These are phyloP conservation scores for Manis javanica DNA, from an alignment of 2,797 vertebrate species.

Conservation along the genomic window DNA sequence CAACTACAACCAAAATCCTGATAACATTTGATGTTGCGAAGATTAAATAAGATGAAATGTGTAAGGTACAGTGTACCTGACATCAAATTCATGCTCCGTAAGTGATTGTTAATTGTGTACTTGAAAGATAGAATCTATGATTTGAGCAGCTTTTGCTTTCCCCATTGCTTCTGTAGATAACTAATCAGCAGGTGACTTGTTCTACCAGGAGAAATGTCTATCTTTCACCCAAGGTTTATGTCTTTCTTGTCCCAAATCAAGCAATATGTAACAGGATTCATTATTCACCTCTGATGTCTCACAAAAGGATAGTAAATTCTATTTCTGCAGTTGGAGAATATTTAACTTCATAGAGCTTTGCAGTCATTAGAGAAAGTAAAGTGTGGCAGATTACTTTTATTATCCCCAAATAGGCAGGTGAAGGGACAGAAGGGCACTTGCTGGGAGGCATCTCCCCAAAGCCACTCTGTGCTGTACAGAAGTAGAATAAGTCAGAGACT, in stretches of 20 bases:
- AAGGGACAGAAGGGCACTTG: not conserved
- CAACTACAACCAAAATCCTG: not conserved
- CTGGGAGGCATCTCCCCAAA: not conserved
- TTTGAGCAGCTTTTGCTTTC: not conserved
- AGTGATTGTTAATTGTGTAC: not conserved
- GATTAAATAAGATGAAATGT: not conserved
- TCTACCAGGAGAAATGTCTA: not conserved
- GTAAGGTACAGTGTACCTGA: not conserved
- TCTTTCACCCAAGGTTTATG: not conserved
- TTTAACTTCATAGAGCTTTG: constrained; percentile 5
- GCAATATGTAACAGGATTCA: not conserved
- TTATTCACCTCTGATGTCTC: not conserved
- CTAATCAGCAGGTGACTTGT: not conserved
- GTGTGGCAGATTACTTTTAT: not conserved
- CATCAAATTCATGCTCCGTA: not conserved
- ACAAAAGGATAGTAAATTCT: not conserved
- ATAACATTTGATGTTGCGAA: not conserved
- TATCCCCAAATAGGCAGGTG: not conserved
- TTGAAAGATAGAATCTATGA: not conserved
- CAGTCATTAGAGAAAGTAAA: not conserved
- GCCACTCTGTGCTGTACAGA: not conserved
- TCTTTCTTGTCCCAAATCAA: not conserved
- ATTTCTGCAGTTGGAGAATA: not conserved
- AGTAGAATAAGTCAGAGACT: not conserved
- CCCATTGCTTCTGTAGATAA: not conserved